phyloP scores from a whole-genome alignment of 2,113 vertebrate genomes.

The Antigone vipio region DNA sequence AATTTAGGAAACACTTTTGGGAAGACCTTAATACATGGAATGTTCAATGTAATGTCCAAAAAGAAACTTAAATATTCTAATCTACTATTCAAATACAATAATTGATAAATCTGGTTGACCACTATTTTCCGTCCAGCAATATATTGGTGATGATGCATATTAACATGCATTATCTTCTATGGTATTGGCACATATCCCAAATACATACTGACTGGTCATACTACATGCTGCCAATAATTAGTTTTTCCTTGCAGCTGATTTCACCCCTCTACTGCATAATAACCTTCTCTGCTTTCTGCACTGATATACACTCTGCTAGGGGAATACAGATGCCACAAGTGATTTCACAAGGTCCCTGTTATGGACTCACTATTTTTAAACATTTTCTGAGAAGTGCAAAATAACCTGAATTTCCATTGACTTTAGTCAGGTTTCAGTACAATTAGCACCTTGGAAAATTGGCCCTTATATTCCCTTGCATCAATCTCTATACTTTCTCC shows the following conservation, averaged over 20 bases:
- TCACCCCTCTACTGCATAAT: not conserved
- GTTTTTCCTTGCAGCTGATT: not conserved
- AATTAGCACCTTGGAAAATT: not conserved
- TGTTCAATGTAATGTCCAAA: not conserved
- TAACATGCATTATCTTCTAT: not conserved
- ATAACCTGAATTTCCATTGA: not conserved
- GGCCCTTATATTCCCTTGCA: not conserved
- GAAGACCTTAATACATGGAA: not conserved
- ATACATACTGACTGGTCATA: not conserved
- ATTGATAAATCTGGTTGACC: not conserved
- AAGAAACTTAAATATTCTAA: not conserved
- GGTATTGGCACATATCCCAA: not conserved
- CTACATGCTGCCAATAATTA: not conserved
- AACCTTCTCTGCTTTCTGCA: not conserved
- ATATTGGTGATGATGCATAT: not conserved
- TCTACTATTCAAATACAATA: not conserved
- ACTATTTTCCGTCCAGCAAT: not conserved
- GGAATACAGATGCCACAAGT: not conserved
- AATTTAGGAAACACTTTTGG: not conserved
- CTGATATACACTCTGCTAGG: not conserved
- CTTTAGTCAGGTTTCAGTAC: not conserved
- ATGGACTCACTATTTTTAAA: not conserved
- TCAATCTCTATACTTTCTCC: not conserved
- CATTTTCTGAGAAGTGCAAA: not conserved
- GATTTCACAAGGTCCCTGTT: conserved; percentile 1